These are phyloP conservation scores for Drosophila bifasciata DNA, from an alignment of 1,140 invertebrate genomes.

Conservation along the genomic window DNA sequence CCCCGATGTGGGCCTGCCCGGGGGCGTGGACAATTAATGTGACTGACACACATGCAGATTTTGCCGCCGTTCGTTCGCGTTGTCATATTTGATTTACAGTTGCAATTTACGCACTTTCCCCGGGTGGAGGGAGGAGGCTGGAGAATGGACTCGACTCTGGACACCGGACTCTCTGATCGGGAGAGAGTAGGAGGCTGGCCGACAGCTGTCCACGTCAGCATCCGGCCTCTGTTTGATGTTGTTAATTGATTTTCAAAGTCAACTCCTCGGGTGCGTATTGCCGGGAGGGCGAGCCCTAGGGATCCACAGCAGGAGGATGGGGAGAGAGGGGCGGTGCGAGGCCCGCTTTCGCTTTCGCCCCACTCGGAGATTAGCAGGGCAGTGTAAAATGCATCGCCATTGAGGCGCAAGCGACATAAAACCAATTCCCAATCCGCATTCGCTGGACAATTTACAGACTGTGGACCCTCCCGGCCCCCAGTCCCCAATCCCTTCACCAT, in stretches of 20 bases:
- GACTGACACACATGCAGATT: constrained; percentile 82
- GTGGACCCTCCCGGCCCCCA: constrained; percentile 7
- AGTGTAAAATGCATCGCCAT: constrained; percentile 78
- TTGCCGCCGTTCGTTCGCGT: constrained; percentile 68
- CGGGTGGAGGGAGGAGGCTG: constrained; percentile 10
- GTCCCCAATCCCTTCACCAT: constrained; percentile 9
- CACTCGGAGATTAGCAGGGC: constrained; percentile 76
- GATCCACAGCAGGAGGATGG: no score
- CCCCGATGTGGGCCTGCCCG: constrained; percentile 2
- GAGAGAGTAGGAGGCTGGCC: constrained; percentile 23
- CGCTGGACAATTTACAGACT: constrained; percentile 58
- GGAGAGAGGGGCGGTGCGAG: background rate
- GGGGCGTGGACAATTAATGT: constrained; percentile 74
- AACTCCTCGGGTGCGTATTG: constrained; percentile 33
- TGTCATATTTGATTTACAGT: constrained; percentile 84
- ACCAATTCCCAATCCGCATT: constrained; percentile 66
- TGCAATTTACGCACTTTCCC: constrained; percentile 81
- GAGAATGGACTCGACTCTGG: constrained; percentile 6
- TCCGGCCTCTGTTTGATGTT: constrained; percentile 82
- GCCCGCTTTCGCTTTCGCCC: constrained; percentile 55
- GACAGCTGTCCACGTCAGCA: constrained; percentile 80
- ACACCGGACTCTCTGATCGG: background rate
- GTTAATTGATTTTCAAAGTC: constrained; percentile 84
- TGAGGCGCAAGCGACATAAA: constrained; percentile 81
- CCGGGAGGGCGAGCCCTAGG: background rate